phyloP scores from a whole-genome alignment of 2,113 vertebrate genomes.

The Rhynchopsitta pachyrhyncha region DNA sequence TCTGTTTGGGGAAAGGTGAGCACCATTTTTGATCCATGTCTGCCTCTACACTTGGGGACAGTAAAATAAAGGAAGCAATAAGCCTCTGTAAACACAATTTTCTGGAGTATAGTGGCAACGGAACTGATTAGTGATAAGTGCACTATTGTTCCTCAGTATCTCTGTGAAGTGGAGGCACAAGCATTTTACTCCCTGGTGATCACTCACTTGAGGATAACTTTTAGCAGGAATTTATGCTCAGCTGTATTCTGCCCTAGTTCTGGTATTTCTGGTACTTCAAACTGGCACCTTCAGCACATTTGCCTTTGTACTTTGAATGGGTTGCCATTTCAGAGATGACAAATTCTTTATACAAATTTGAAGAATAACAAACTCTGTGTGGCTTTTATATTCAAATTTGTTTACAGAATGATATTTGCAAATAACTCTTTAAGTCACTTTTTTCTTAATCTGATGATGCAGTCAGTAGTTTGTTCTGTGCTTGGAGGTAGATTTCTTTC shows the following conservation, averaged over 20 bases:
- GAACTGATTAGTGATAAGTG: slow-evolving; percentile 15
- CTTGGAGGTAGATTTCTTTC: slow-evolving; percentile 62
- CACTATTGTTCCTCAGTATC: not conserved
- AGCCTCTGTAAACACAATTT: not conserved
- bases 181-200: slow-evolving; percentile 54
- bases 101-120: not conserved
- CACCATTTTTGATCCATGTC: not conserved
- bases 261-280: slow-evolving; percentile 45
- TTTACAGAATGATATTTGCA: slow-evolving; percentile 65
- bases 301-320: slow-evolving; percentile 46
- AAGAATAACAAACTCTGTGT: slow-evolving; percentile 50
- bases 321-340: slow-evolving; percentile 43
- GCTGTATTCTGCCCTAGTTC: slow-evolving; percentile 48
- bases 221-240: slow-evolving; percentile 14
- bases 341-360: slow-evolving; percentile 52
- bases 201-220: slow-evolving; percentile 33
- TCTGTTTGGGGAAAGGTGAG: not conserved
- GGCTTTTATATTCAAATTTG: slow-evolving; percentile 69
- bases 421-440: slow-evolving; percentile 53
- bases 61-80: slow-evolving; percentile 1
- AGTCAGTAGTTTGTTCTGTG: slow-evolving; percentile 33
- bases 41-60: not conserved
- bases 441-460: not conserved
- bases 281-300: not conserved
- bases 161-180: not conserved